Evolutionary conservation across 2,888 invertebrate genomes (phyloP), one percentile per base, ranked within the genome.

Genomic region (Baccha elongata): DNA sequence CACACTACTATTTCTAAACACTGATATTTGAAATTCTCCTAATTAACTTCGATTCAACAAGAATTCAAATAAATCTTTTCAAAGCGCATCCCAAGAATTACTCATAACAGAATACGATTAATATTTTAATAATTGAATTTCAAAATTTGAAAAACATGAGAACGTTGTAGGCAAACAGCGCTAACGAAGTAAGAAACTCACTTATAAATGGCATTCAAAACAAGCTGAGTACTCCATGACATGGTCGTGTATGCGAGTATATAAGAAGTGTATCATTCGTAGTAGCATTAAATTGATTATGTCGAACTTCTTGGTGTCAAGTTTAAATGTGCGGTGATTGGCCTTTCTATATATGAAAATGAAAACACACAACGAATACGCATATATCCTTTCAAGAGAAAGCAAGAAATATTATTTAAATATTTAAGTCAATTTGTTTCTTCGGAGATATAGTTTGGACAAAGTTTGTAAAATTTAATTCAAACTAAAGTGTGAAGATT

Each of bases 311-410:
- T 71, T 71, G 76, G 81, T 81, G 71, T 76, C 53, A 81, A 76
- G 65, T 81, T 81, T 81, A 76, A 81, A 81, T 81, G 67, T 76
- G 81, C 67, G 75, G 75, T 69, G 80, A 75, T 75, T 81, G 80
- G 58, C 58, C 44, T 44, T 48, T 58, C 40, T 58, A 13, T 40
- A 13, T n/a, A n/a, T 23, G 3, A 3, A 19, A 13, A 13, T 13
- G 13, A n/a, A 53, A 11, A 21, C 21, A 37, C 23, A 37, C 13
- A 37, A 55, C n/a, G 21, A 35, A 17, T 10, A 11, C 13, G 32
- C 26, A n/a, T 3, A 29, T 53, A 26, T 19, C n/a, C n/a, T 15
- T 40, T 10, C 7, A 21, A 23, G n/a, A 11, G 10, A 19, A 19
- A n/a, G 21, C 5, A 37, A 37, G 21, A 55, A 21, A 55, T 37